These are phyloP conservation scores for Xestia c-nigrum DNA, from an alignment of 2,888 invertebrate species.

Conservation along the genomic window DNA sequence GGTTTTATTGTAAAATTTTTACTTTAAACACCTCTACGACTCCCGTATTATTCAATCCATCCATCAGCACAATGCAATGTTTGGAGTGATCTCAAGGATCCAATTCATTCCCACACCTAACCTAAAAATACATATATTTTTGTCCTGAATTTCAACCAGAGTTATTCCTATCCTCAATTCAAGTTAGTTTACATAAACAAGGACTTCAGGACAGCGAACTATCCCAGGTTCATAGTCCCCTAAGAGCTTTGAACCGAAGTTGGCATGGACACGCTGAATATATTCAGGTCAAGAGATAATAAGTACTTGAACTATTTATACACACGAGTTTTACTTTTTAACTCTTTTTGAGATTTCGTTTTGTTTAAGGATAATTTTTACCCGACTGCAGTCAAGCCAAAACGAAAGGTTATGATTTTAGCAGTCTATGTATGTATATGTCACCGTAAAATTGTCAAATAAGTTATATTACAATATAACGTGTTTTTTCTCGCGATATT, in stretches of 20 bases:
- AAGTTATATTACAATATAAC: no score
- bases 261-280: neutral
- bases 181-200: constrained; percentile 35
- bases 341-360: neutral
- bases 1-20: no score
- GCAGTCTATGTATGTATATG: no score
- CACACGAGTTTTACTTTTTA: neutral
- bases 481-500: no score
- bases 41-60: no score
- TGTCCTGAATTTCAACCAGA: constrained; percentile 1
- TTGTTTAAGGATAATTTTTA: neutral
- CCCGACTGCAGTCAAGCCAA: no score
- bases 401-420: no score
- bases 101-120: neutral
- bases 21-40: no score
- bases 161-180: constrained; percentile 8
- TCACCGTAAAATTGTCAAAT: no score
- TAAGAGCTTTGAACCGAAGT: constrained; percentile 39
- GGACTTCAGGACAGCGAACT: constrained; percentile 43
- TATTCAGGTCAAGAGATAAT: constrained; percentile 36
- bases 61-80: no score
- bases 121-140: constrained; percentile 4
- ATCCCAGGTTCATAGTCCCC: constrained; percentile 26
- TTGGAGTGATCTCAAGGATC: neutral
- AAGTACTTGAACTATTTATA: constrained; percentile 20